Evolutionary conservation across 2,113 vertebrate genomes (phyloP).

Genomic region (Gallinago jamesoni): DNA sequence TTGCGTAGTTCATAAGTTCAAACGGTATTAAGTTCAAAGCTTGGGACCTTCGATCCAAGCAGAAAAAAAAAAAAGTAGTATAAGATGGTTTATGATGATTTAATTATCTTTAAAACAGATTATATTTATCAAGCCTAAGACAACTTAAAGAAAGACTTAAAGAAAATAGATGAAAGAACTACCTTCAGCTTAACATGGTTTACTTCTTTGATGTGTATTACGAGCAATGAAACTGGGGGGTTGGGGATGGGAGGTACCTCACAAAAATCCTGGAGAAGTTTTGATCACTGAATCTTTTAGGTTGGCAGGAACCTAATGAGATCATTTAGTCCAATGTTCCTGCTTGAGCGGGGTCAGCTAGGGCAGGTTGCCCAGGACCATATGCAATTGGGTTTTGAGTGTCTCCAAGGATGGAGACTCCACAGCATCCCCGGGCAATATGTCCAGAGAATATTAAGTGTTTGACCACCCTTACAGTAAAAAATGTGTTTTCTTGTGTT

Average conservation of each 20-base stretch:
- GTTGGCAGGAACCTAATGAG: not conserved
- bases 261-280: not conserved
- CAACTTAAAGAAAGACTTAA: not conserved
- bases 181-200: not conserved
- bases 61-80: not conserved
- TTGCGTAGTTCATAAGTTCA: slow-evolving; percentile 21
- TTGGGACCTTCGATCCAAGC: not conserved
- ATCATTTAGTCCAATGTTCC: not conserved
- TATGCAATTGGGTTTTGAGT: not conserved
- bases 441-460: not conserved
- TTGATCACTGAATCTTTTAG: not conserved
- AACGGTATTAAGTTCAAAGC: slow-evolving; percentile 35
- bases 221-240: not conserved
- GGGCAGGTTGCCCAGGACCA: not conserved
- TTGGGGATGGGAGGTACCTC: not conserved
- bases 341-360: not conserved
- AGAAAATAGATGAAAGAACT: not conserved
- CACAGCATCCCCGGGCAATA: not conserved
- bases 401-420: not conserved
- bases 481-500: not conserved
- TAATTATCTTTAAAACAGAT: slow-evolving; percentile 13
- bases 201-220: not conserved
- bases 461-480: not conserved
- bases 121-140: not conserved
- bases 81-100: slow-evolving; percentile 9